Conservation (phyloP, 2,113 vertebrate species). For the Murina feae region DNA sequence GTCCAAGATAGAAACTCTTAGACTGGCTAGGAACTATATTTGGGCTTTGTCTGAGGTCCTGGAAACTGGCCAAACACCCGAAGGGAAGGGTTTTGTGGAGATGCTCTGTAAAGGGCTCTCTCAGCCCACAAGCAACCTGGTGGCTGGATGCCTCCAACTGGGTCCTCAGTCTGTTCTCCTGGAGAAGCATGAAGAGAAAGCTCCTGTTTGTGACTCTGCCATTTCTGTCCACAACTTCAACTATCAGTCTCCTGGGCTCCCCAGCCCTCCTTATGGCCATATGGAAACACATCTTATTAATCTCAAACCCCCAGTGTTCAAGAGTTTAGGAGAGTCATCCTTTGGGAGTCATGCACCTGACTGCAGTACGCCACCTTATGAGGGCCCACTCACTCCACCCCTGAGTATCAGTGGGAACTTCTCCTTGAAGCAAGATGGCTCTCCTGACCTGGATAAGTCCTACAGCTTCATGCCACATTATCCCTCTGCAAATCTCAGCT, state of each 20-base stretch:
- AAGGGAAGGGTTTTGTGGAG: conserved; percentile 93
- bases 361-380: conserved; percentile 91
- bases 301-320: conserved; percentile 87
- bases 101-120: conserved; percentile 99
- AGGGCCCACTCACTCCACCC: conserved; percentile 93
- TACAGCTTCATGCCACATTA: conserved; percentile 83
- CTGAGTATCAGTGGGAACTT: conserved; percentile 95
- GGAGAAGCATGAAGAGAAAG: conserved; percentile 90
- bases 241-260: conserved; percentile 93
- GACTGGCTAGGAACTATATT: conserved; percentile 96
- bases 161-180: conserved; percentile 82
- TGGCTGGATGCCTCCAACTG: conserved; percentile 95
- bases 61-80: conserved; percentile 90
- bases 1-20: conserved; percentile 96
- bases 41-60: conserved; percentile 97
- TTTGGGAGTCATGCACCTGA: conserved; percentile 87
- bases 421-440: conserved; percentile 93
- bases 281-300: conserved; percentile 92
- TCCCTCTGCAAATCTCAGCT: conserved; percentile 78
- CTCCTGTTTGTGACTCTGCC: conserved; percentile 69
- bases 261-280: conserved; percentile 95
- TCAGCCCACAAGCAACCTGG: conserved; percentile 96
- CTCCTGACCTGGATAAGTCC: conserved; percentile 90
- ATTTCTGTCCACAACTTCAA: conserved; percentile 80
- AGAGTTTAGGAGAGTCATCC: conserved; percentile 81